These are phyloP conservation scores for Ectemnius lituratus DNA, from an alignment of 2,888 invertebrate species.

Conservation along the genomic window DNA sequence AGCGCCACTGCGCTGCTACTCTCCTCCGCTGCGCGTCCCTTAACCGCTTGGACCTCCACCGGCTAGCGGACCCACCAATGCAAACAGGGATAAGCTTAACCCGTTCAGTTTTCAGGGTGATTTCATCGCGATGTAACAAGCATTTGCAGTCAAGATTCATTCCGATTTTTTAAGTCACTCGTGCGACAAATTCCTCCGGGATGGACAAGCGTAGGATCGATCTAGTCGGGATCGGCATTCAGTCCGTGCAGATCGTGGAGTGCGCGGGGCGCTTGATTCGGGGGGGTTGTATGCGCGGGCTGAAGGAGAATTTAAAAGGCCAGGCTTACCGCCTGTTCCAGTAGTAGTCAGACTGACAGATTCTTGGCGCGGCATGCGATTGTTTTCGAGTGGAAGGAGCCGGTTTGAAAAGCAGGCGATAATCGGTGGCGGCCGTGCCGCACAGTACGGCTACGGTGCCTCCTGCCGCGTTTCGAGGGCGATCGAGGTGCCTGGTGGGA, in stretches of 20 bases:
- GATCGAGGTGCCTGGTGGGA: neutral
- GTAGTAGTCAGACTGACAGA: constrained; percentile 28
- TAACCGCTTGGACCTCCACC: neutral
- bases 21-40: neutral
- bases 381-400: constrained; percentile 31
- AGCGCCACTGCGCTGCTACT: neutral
- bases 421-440: constrained; percentile 7
- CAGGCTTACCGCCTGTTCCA: constrained; percentile 21
- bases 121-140: too few species aligned
- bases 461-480: constrained; percentile 2
- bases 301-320: constrained; percentile 44
- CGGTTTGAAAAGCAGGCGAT: constrained; percentile 31
- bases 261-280: neutral
- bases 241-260: constrained; percentile 26
- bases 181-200: too few species aligned
- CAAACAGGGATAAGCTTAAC: too few species aligned
- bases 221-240: neutral
- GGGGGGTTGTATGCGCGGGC: too few species aligned
- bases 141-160: too few species aligned
- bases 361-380: constrained; percentile 29
- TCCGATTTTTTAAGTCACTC: too few species aligned
- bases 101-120: too few species aligned
- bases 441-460: neutral
- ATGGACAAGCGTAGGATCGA: neutral
- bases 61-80: too few species aligned